These are phyloP conservation scores for Scolopax bukidnonensis DNA, from an alignment of 2,797 vertebrate genomes.

Conservation along the genomic window DNA sequence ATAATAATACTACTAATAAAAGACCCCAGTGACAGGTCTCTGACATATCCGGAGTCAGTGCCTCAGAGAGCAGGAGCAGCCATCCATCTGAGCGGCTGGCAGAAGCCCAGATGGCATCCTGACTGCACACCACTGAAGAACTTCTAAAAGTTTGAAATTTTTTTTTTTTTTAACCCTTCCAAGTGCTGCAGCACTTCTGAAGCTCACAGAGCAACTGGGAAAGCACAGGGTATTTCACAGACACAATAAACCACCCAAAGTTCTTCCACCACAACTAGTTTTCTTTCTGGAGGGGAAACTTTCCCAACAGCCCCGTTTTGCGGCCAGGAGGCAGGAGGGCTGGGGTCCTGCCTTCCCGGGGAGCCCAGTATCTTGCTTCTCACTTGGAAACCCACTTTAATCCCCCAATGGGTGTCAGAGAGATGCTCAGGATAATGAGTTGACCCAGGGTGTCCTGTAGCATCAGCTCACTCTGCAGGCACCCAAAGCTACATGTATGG, in stretches of 20 bases:
- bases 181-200: background rate
- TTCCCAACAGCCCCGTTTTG: background rate
- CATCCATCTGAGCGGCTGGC: background rate
- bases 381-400: fast-evolving
- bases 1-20: background rate
- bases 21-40: background rate
- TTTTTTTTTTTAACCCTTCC: background rate
- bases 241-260: background rate
- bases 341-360: background rate
- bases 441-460: background rate
- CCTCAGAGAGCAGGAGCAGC: background rate
- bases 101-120: background rate
- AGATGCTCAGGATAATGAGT: background rate
- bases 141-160: background rate
- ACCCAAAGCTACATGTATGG: fast-evolving
- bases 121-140: background rate
- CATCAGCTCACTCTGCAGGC: background rate
- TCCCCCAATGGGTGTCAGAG: fast-evolving
- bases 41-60: background rate
- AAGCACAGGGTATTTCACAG: background rate
- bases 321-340: background rate
- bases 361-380: background rate
- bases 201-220: background rate
- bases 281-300: background rate
- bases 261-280: background rate